These are phyloP conservation scores for Rhabdophis nuchalis DNA, from an alignment of 2,797 vertebrate species.

Conservation along the genomic window DNA sequence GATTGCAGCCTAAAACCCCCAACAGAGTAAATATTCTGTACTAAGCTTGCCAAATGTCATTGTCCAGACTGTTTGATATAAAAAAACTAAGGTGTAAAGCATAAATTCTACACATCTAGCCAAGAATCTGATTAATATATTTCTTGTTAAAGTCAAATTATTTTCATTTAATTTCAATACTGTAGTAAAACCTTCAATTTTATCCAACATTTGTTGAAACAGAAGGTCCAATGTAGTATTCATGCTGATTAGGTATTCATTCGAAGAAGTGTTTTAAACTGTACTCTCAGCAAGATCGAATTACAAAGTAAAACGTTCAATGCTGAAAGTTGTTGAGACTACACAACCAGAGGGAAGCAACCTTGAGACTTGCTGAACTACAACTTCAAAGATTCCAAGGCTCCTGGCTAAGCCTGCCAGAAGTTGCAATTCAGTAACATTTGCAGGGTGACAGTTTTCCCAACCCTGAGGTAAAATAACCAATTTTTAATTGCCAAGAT, in stretches of 20 bases:
- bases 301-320: slow-evolving; percentile 55
- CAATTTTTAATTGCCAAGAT: neutral
- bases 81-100: slow-evolving; percentile 15
- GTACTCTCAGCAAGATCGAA: slow-evolving; percentile 49
- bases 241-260: slow-evolving; percentile 35
- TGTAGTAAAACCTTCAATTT: slow-evolving; percentile 40
- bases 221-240: slow-evolving; percentile 58
- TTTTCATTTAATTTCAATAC: slow-evolving; percentile 25
- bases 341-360: slow-evolving; percentile 3
- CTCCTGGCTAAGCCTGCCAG: neutral
- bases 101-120: neutral
- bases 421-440: neutral
- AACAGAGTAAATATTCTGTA: slow-evolving; percentile 49
- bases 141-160: slow-evolving; percentile 45
- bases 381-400: neutral
- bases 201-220: slow-evolving; percentile 53
- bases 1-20: neutral
- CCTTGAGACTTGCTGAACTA: slow-evolving; percentile 3
- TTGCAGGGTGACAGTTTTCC: neutral
- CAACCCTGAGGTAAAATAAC: slow-evolving; percentile 15
- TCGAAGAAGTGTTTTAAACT: slow-evolving; percentile 54
- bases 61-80: neutral
- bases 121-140: neutral
- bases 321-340: slow-evolving; percentile 49
- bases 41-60: neutral